Evolutionary conservation across 2,797 vertebrate species (phyloP), one percentile per base, ranked within the genome.

Genomic region (Sebastes baramenuke): DNA sequence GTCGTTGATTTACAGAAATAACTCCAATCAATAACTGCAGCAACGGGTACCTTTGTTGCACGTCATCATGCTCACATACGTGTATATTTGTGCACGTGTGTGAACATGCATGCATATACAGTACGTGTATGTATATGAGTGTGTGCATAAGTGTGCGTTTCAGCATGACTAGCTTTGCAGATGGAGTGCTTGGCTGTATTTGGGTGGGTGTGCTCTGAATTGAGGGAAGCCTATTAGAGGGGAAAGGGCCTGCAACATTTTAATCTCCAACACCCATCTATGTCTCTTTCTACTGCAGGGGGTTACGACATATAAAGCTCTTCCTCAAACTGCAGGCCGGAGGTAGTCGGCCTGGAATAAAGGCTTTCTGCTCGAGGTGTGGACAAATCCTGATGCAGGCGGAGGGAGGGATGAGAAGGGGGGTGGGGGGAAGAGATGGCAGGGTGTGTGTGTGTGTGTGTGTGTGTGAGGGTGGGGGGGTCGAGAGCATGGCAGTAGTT

Each of bases 341-440:
- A 66, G 73, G 61, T 66, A 73, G 79, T 81, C 54, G n/a, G 75
- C 16, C 30, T 27, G 77, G 72, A 73, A 80, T 81, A 83, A 77
- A 74, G 76, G 80, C 80, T 90, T 89, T 92, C 83, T 72, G 75
- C 83, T 84, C 1, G 62, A 79, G 85, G 88, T 93, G 88, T 82
- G 86, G 89, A 88, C 79, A 83, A 89, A 87, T 81, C 79, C 86
- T 82, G 82, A 89, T 77, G 80, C 18, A 34, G 75, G 73, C 34
- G 4, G 75, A 84, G 66, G 68, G 81, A 75, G 67, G 59, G 75
- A 75, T 71, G 62, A 52, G 61, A 72, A 59, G 20, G 30, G 56
- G 30, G 60, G 77, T 0, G 32, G 9, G 1, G 32, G 32, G 20
- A 8, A 36, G 77, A 13, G 52, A 38, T 14, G 75, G 4, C 24